These are phyloP conservation scores for Odontomyia ornata DNA, from an alignment of 2,888 invertebrate species.

Conservation along the genomic window DNA sequence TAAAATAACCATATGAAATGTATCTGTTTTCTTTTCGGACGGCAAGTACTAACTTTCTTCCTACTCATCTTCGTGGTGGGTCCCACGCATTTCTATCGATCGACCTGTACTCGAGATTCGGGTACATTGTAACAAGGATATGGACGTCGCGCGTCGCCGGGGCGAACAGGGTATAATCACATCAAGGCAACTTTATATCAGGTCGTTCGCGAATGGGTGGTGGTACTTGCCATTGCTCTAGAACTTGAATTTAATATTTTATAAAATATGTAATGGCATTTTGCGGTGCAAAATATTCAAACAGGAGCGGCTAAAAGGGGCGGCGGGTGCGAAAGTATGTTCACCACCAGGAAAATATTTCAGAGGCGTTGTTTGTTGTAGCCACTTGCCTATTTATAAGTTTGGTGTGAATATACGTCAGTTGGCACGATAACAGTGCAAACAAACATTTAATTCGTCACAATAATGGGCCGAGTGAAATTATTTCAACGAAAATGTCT, in stretches of 20 bases:
- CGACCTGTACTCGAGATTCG: background rate
- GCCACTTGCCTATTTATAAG: background rate
- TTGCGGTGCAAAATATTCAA: background rate
- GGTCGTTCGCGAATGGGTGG: background rate
- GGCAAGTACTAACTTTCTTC: background rate
- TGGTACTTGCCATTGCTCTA: background rate
- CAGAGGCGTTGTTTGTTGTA: background rate
- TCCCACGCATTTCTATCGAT: slow-evolving; percentile 5
- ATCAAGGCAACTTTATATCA: background rate
- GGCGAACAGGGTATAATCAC: background rate
- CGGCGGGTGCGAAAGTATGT: background rate
- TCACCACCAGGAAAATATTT: background rate
- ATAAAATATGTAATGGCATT: slow-evolving; percentile 16
- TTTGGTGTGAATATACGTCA: background rate
- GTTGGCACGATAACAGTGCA: background rate
- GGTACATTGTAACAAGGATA: too few species aligned
- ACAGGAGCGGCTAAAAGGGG: background rate
- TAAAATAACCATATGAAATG: background rate
- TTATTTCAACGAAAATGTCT: too few species aligned
- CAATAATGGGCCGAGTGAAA: background rate
- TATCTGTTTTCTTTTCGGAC: background rate
- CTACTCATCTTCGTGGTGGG: background rate
- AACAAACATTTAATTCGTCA: background rate
- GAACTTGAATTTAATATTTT: slow-evolving; percentile 19
- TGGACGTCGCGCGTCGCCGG: background rate